Base-by-base conservation (phyloP, 2,113 vertebrate genomes). In the Gobiocypris rarus region DNA sequence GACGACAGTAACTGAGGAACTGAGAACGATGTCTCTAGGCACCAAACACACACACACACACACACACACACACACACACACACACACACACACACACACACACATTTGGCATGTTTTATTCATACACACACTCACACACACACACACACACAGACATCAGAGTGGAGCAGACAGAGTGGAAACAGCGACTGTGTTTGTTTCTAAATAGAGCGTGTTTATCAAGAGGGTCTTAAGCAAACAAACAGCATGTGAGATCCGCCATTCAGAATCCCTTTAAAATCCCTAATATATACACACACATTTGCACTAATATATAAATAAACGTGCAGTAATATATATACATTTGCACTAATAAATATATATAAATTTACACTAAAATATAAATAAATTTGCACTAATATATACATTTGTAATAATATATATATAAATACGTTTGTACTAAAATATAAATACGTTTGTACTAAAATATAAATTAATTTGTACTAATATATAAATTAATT, bases 181-280 rank as follows among this genome's bases (percentile, higher is more conserved):
- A 75, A 76, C 45, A 31, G 81, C 58, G 70, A 63, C 56, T 82
- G 77, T 89, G 86, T 89, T 89, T 89, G 88, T 89, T 89, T 89
- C 88, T 89, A 87, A 89, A 89, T 89, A 89, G 84, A 83, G 86
- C 84, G 74, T 89, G 86, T 87, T 89, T 87, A 87, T 89, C n/a
- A 65, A 82, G 79, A 82, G 59, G 45, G 73, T 83, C 54, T 26
- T 75, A 81, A 83, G 84, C 82, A 87, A 89, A 87, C 84, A 89
- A 89, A 89, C 84, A 87, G 79, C 74, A 85, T 71, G 84, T 81
- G 81, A 84, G 48, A 71, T 38, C 38, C 2, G 2, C 15, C 71
- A 50, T 17, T 1, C 31, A 6, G 1, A 31, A 65, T 15, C 61
- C 26, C n/a, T 15, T 24, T 15, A 24, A 69, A 71, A 48, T 48